phyloP scores from a whole-genome alignment of 2,113 vertebrate genomes.

The Plectropomus leopardus region DNA sequence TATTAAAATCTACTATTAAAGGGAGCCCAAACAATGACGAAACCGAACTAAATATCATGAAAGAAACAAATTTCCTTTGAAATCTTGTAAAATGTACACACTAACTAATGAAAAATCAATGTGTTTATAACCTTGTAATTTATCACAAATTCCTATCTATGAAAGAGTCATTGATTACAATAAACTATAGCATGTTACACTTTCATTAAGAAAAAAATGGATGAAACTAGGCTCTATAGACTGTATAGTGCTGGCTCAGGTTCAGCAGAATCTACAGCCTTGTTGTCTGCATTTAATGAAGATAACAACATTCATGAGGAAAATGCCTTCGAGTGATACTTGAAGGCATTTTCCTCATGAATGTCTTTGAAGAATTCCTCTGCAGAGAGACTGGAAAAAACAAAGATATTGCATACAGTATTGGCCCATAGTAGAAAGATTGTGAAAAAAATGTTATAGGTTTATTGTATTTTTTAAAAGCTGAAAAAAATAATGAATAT shows the following conservation, averaged over 20 bases:
- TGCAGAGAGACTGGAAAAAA: slow-evolving; percentile 41
- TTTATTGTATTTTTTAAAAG: too few species aligned
- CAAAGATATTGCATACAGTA: slow-evolving; percentile 4
- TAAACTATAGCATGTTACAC: too few species aligned
- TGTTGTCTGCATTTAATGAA: slow-evolving; percentile 53
- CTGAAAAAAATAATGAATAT: not conserved
- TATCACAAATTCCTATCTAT: slow-evolving; percentile 7
- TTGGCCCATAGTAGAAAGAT: not conserved
- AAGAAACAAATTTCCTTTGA: not conserved
- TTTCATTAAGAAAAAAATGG: not conserved
- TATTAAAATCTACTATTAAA: not conserved
- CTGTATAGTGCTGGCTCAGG: not conserved
- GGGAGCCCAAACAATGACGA: not conserved
- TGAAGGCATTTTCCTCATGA: slow-evolving; percentile 60
- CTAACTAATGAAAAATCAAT: not conserved
- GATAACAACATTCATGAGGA: slow-evolving; percentile 50
- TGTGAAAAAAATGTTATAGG: too few species aligned
- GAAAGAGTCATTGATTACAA: slow-evolving; percentile 5
- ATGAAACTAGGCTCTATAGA: not conserved
- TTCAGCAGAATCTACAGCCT: slow-evolving; percentile 27
- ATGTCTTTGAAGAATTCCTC: slow-evolving; percentile 55
- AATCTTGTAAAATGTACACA: not conserved
- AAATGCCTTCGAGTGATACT: slow-evolving; percentile 33
- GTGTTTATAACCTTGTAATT: slow-evolving; percentile 4
- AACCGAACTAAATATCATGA: not conserved